Base-by-base conservation (phyloP, 2,113 vertebrate species). In the Centropus bengalensis region DNA sequence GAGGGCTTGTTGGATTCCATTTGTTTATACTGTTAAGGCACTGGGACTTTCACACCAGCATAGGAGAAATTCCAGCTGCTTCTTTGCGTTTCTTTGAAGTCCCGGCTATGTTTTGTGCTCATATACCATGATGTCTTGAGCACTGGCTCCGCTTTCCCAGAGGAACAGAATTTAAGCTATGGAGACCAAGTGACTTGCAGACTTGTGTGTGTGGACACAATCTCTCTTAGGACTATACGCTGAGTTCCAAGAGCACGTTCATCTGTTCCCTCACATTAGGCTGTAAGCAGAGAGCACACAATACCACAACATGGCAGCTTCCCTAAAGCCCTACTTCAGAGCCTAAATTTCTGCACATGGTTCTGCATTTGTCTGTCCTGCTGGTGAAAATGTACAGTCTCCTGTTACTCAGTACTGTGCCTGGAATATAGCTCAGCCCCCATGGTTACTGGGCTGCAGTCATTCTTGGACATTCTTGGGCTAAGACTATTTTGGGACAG, bases 241-340 rank as follows among this genome's bases (percentile, higher is more conserved):
- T 88, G 77, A 83, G 56, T 75, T 90, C 88, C 88, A 60, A 40
- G 73, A 93, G 51, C 59, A 77, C n/a, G 52, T 59, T 96, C 22
- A 7, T 86, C 76, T 88, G 80, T 52, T 94, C 68, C 64, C 44
- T 90, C 64, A 68, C 73, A 67, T 44, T 33, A 59, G 44, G 56
- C 23, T 68, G 68, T 44, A 93, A 90, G 66, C 66, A 92, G 62
- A 68, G n/a, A 82, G 54, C 59, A 40, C 69, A 8, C n/a, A 67
- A 81, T 93, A 86, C 77, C 6, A 36, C 12, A 81, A 51, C 63
- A 73, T 1, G 32, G 47, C 60, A 94, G 83, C 64, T 89, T 38
- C 81, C 79, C n/a, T 64, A 69, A 88, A 54, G 10, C 28, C 32
- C 20, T 30, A 14, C n/a, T 64, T 42, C 28, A 24, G 52, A 27